These are phyloP conservation scores for Drosophila equinoxialis DNA, from an alignment of 1,140 invertebrate genomes.

Conservation along the genomic window DNA sequence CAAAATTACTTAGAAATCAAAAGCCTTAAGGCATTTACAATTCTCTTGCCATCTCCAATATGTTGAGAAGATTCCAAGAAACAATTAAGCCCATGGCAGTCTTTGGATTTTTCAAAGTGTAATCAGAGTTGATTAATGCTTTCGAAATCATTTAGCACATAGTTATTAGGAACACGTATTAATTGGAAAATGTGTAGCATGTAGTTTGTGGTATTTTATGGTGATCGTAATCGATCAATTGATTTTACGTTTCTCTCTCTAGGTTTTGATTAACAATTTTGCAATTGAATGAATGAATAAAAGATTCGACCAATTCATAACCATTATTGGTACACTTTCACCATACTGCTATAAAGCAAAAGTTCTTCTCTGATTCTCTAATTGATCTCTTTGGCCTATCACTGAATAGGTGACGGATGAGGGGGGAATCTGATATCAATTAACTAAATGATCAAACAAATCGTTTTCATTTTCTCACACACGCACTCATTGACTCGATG, in stretches of 20 bases:
- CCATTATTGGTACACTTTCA: slow-evolving; percentile 4
- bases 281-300: slow-evolving; percentile 27
- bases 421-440: slow-evolving; percentile 51
- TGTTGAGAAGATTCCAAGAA: too few relatives aligned
- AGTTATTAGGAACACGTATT: too few relatives aligned
- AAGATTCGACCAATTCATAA: too few relatives aligned
- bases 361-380: slow-evolving; percentile 22
- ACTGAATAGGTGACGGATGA: slow-evolving; percentile 23
- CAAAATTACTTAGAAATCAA: not conserved
- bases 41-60: too few relatives aligned
- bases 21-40: not conserved
- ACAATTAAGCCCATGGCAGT: too few relatives aligned
- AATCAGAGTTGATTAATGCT: too few relatives aligned
- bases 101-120: too few relatives aligned
- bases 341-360: not conserved
- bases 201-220: too few relatives aligned
- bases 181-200: too few relatives aligned
- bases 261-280: not conserved
- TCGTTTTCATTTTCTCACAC: slow-evolving; percentile 43
- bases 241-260: slow-evolving; percentile 6
- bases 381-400: slow-evolving; percentile 56
- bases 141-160: too few relatives aligned
- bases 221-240: slow-evolving; percentile 6
- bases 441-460: slow-evolving; percentile 69
- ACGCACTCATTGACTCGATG: not conserved